These are phyloP conservation scores for Hybognathus amarus DNA, from an alignment of 2,797 vertebrate genomes.

Conservation along the genomic window DNA sequence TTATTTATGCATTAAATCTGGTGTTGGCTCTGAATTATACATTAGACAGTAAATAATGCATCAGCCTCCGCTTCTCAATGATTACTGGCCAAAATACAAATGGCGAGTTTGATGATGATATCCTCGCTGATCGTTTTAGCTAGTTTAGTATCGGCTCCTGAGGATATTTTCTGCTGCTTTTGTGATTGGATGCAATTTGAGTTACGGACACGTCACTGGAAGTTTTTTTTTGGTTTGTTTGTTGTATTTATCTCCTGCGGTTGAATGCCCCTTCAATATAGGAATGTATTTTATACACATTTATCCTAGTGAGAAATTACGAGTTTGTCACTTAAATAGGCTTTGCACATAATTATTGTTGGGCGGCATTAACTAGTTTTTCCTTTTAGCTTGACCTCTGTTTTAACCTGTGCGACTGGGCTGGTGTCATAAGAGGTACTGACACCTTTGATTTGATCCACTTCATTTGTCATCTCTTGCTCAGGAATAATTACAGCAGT, in stretches of 20 bases:
- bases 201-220: background rate
- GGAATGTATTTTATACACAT: background rate
- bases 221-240: background rate
- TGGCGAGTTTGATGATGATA: slow-evolving; percentile 82
- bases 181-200: slow-evolving; percentile 34
- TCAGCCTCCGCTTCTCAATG: slow-evolving; percentile 75
- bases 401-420: slow-evolving; percentile 50
- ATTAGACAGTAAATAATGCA: slow-evolving; percentile 83
- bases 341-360: slow-evolving; percentile 48
- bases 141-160: slow-evolving; percentile 69
- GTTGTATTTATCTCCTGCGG: slow-evolving; percentile 2
- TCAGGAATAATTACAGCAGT: slow-evolving; percentile 57
- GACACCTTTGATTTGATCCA: slow-evolving; percentile 59
- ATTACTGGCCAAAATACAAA: slow-evolving; percentile 79
- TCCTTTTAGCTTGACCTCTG: slow-evolving; percentile 49
- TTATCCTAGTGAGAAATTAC: slow-evolving; percentile 39
- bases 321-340: slow-evolving; percentile 45
- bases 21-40: slow-evolving; percentile 85
- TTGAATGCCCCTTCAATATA: slow-evolving; percentile 27
- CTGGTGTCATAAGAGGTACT: slow-evolving; percentile 51
- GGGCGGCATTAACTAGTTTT: slow-evolving; percentile 51
- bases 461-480: slow-evolving; percentile 61
- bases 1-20: slow-evolving; percentile 87
- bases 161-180: slow-evolving; percentile 29
- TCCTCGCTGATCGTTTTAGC: slow-evolving; percentile 76